These are phyloP conservation scores for Hirundo rustica DNA, from an alignment of 2,797 vertebrate genomes.

Conservation along the genomic window DNA sequence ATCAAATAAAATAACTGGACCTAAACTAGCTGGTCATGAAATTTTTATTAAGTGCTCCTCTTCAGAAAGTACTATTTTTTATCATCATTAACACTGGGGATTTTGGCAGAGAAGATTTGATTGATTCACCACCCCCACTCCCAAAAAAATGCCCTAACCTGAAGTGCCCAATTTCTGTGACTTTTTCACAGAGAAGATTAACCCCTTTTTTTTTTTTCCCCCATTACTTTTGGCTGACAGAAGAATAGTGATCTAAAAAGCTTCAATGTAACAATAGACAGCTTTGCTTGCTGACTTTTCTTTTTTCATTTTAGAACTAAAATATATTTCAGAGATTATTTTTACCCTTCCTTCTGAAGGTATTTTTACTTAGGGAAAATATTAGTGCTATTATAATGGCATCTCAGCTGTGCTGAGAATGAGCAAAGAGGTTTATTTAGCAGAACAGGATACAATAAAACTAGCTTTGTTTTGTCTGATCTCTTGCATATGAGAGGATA, in stretches of 20 bases:
- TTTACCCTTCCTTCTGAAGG: neutral
- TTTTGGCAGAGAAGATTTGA: neutral
- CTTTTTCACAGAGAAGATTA: neutral
- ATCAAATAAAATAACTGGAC: neutral
- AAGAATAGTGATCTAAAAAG: neutral
- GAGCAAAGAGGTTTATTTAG: neutral
- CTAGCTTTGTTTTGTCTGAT: neutral
- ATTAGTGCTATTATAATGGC: neutral
- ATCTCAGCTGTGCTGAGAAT: neutral
- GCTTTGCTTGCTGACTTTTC: neutral
- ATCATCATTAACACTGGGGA: neutral
- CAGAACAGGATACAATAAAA: neutral
- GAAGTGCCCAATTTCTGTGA: neutral
- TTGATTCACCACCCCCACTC: neutral
- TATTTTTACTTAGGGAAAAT: neutral
- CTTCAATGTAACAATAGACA: neutral
- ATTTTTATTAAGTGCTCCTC: neutral
- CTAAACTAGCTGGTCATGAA: neutral
- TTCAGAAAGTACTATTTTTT: neutral
- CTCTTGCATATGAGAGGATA: neutral
- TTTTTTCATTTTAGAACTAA: neutral
- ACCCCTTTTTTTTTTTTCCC: neutral
- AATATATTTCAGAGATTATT: neutral
- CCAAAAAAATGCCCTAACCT: rapidly evolving
- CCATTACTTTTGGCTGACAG: neutral